Base-by-base conservation (phyloP, 2,888 invertebrate genomes). In the Fragum sueziense region DNA sequence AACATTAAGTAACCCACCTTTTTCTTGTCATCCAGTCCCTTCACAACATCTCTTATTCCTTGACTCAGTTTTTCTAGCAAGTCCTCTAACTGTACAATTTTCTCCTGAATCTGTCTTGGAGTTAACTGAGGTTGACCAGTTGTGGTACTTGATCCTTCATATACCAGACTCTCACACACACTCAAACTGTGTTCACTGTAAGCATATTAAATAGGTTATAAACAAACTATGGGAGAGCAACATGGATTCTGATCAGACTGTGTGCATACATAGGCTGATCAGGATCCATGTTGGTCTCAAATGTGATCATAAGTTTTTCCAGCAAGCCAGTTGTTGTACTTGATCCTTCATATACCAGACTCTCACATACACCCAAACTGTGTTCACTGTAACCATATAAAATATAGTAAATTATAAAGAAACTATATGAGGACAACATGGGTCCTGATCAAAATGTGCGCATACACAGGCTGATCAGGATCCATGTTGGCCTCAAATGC, bases 21-120 rank as follows among this genome's bases (percentile, higher is more conserved):
- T 80, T 91, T 90, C 83, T 90, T 91, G 29, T 74, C 80, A 51
- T 90, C 89, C 41, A 90, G 68, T 54, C 91, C 91, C 41, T 85
- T 86, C 31, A 91, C 84, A 33, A 88, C 84, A 62, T 88, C 88
- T 54, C 85, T 74, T 27, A 91, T 87, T 70, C 88, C 84, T 33
- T 88, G 81, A 72, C 91, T 89, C 33, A 91, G 85, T 57, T 88
- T 87, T 70, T 85, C 80, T 29, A 91, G 74, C 81, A 88, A 82
- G 51, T 81, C 79, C 33, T 88, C 83, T 6, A 92, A 86, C 62
- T 89, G 84, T 6, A 85, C 79, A 71, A 90, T 87, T 51, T 86
- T 78, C 27, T 88, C 88, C 69, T 88, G 81, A n/a, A 91, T 75
- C 7, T 86, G 85, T 54, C 79, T 81, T 7, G 91, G 91, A n/a